A percentile compares a stretch with the other conserved stretches of the same genome.
Evolutionary conservation across 2,888 invertebrate genomes (phyloP).

Genomic region (Spisula subtruncata): DNA sequence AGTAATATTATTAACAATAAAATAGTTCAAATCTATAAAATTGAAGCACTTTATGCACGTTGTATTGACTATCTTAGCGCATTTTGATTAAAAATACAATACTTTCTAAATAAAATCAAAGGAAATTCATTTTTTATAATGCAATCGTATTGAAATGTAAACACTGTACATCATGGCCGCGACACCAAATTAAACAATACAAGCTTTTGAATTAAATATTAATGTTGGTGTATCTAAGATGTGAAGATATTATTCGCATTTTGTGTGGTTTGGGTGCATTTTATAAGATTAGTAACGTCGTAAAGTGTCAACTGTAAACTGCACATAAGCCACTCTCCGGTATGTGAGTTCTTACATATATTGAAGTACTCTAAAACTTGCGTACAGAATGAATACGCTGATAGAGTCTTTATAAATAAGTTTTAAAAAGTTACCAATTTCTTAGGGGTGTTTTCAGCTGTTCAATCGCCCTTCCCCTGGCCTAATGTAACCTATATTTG

Average conservation of each 20-base stretch:
- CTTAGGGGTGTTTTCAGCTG: too few species aligned
- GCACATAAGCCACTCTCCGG: constrained; percentile 3
- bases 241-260: background rate
- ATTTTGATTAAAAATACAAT: constrained; percentile 26
- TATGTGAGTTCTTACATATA: background rate
- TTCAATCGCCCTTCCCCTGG: too few species aligned
- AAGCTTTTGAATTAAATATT: constrained; percentile 2
- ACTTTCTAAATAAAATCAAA: background rate
- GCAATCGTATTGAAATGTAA: constrained; percentile 22
- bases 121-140: constrained; percentile 12
- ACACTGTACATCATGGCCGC: background rate
- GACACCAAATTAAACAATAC: constrained; percentile 10
- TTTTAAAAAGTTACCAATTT: too few species aligned
- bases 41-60: background rate
- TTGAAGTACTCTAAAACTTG: background rate
- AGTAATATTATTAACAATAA: constrained; percentile 14
- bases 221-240: constrained; percentile 9
- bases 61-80: background rate
- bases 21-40: constrained; percentile 18
- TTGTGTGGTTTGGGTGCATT: background rate
- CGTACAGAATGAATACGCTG: background rate
- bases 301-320: constrained; percentile 1
- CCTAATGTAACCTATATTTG: too few species aligned
- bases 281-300: constrained; percentile 10
- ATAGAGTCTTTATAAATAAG: too few species aligned